Conservation (phyloP, 2,888 invertebrate species). For the Xylota segnis region DNA sequence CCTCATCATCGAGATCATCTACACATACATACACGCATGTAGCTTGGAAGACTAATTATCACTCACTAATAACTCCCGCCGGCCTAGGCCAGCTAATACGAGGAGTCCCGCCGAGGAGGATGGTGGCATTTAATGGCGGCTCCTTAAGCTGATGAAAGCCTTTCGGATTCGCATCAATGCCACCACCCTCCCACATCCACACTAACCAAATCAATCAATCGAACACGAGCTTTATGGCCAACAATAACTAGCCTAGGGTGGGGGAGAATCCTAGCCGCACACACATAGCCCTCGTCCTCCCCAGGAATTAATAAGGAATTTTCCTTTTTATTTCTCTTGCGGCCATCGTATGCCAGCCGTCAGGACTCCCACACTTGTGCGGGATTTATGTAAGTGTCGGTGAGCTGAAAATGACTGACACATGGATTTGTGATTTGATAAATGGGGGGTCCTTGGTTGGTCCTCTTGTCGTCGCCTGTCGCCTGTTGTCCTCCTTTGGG, state of each 20-base stretch:
- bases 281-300: conserved; percentile 25
- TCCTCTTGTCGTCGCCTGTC: conserved; percentile 7
- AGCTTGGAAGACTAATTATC: conserved; percentile 60
- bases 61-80: conserved; percentile 55
- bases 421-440: conserved; percentile 71
- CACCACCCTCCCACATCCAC: conserved; percentile 5
- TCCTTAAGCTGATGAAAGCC: conserved; percentile 68
- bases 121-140: conserved; percentile 60
- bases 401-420: conserved; percentile 68
- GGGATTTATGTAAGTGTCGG: conserved; percentile 48
- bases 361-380: conserved; percentile 23
- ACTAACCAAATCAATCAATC: conserved; percentile 67
- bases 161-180: conserved; percentile 45
- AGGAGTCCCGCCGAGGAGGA: conserved; percentile 1
- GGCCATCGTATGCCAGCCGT: conserved; percentile 52
- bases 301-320: conserved; percentile 70
- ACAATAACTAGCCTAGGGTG: conserved; percentile 46
- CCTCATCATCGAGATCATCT: conserved; percentile 59
- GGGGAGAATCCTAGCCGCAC: not conserved
- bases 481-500: not conserved
- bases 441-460: conserved; percentile 43
- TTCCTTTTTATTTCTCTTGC: conserved; percentile 62
- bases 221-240: conserved; percentile 63
- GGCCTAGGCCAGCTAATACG: not conserved
- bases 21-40: conserved; percentile 22